Evolutionary conservation across 2,797 vertebrate genomes (phyloP), one percentile per base, ranked within the genome.

Genomic region (Xerus rutilus): DNA sequence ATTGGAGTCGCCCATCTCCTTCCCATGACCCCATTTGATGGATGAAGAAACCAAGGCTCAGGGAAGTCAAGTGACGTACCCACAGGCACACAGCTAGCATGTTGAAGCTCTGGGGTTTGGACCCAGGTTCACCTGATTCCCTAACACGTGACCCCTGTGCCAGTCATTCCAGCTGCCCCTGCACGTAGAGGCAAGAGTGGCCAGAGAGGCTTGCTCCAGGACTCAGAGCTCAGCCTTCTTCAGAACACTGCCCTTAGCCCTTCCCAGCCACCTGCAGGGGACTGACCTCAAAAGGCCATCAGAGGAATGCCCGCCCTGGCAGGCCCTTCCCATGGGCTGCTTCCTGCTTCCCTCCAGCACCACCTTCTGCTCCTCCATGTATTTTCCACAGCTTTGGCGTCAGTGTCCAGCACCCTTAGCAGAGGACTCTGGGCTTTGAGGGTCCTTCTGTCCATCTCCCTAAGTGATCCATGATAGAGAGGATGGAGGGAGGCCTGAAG

Each of bases 321-420:
- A 17, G 43, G 65, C 69, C 35, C 20, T 43, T 54, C 52, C 9
- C 7, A 57, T 3, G 2, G 0, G 0, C 10, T 9, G 35, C 18
- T 70, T 64, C n/a, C 14, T 2, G 1, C 15, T 21, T 67, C 23
- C 30, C 23, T 47, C 57, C 39, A 5, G 18, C 20, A 35, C 20
- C 0, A 4, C 1, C 52, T 72, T 47, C 45, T 62, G 64, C 12
- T 47, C 0, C 0, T 39, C 45, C 32, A 18, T 4, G n/a, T 6
- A 5, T 23, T 39, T 70, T 64, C 70, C 23, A 20, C 13, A 49
- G 73, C 10, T 18, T 39, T 39, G n/a, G 30, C 2, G 4, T 70
- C 25, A 18, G n/a, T 39, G 73, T 59, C 87, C 25, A 21, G 15
- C 21, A 7, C 13, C 30, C 49, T 52, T 43, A 17, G 45, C 52